Evolutionary conservation across 2,888 invertebrate species (phyloP).

Genomic region (Xestia sexstrigata): DNA sequence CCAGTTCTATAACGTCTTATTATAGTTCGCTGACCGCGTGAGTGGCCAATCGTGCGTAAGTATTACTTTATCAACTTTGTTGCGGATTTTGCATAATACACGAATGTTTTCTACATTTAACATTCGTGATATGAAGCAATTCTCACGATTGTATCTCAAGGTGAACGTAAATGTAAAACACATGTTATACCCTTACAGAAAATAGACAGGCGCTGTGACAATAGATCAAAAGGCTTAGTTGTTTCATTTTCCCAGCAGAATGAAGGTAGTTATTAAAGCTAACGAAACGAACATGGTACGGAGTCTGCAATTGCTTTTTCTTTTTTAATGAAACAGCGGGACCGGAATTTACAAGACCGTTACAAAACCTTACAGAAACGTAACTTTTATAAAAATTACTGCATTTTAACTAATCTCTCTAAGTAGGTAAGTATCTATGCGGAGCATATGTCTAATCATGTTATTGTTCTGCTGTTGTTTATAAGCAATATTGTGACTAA

Average conservation of each 20-base stretch:
- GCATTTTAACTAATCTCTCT: slow-evolving; percentile 12
- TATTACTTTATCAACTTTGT: slow-evolving; percentile 39
- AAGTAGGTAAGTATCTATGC: not conserved
- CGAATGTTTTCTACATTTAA: slow-evolving; percentile 39
- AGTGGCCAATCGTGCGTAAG: slow-evolving; percentile 49
- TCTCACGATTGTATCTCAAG: slow-evolving; percentile 65
- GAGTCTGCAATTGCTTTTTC: slow-evolving; percentile 56
- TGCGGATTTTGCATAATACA: slow-evolving; percentile 45
- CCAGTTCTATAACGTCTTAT: slow-evolving; percentile 54
- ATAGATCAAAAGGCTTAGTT: slow-evolving; percentile 46
- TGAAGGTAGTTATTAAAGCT: slow-evolving; percentile 65
- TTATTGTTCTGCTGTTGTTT: not conserved
- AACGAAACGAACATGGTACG: slow-evolving; percentile 58
- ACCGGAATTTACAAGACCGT: slow-evolving; percentile 59
- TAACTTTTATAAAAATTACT: slow-evolving; percentile 29
- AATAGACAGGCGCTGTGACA: slow-evolving; percentile 44
- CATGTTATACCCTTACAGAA: slow-evolving; percentile 54
- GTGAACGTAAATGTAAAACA: slow-evolving; percentile 56
- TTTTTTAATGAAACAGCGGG: slow-evolving; percentile 55
- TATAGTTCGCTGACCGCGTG: slow-evolving; percentile 60
- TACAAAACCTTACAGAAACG: slow-evolving; percentile 50
- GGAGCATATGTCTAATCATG: slow-evolving; percentile 2
- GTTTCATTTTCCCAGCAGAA: slow-evolving; percentile 62
- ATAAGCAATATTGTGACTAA: not conserved
- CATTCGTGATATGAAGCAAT: slow-evolving; percentile 46